Percentiles rank a stretch among this genome's conserved stretches.
Conservation (phyloP, 23 tunicate species). For the Oikopleura dioica region DNA sequence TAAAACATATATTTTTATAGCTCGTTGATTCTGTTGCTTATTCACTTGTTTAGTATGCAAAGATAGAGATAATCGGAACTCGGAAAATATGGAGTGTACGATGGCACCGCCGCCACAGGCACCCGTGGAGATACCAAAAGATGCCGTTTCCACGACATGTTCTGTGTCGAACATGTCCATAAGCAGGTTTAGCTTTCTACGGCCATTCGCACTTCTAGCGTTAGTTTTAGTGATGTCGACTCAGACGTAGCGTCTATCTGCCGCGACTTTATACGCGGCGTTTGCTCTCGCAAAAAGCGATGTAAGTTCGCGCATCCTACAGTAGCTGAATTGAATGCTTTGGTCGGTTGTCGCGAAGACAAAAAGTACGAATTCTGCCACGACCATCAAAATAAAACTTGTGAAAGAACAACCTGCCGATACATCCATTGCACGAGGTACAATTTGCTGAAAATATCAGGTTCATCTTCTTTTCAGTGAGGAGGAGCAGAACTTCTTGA, state of each 20-base stretch:
- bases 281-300: constrained; percentile 20
- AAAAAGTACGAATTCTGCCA: constrained; percentile 85
- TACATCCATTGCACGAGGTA: constrained; percentile 12
- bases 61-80: not conserved
- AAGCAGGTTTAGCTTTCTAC: not conserved
- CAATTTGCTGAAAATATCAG: not conserved
- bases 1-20: not conserved
- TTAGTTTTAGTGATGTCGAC: too few relatives aligned
- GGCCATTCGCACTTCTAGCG: too few relatives aligned
- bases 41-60: not conserved
- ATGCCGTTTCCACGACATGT: constrained; percentile 5
- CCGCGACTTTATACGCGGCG: constrained; percentile 8
- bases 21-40: not conserved
- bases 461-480: constrained; percentile 15
- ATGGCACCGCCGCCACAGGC: not conserved
- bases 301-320: constrained; percentile 84
- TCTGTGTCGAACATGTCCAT: constrained; percentile 8
- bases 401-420: constrained; percentile 79
- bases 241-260: not conserved
- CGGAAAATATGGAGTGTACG: constrained; percentile 4
- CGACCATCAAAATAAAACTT: constrained; percentile 79
- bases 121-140: not conserved
- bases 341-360: constrained; percentile 27
- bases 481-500: constrained; percentile 31
- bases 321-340: constrained; percentile 36